These are phyloP conservation scores for Campylomormyrus numenius DNA, from an alignment of 2,113 vertebrate species.

Conservation along the genomic window DNA sequence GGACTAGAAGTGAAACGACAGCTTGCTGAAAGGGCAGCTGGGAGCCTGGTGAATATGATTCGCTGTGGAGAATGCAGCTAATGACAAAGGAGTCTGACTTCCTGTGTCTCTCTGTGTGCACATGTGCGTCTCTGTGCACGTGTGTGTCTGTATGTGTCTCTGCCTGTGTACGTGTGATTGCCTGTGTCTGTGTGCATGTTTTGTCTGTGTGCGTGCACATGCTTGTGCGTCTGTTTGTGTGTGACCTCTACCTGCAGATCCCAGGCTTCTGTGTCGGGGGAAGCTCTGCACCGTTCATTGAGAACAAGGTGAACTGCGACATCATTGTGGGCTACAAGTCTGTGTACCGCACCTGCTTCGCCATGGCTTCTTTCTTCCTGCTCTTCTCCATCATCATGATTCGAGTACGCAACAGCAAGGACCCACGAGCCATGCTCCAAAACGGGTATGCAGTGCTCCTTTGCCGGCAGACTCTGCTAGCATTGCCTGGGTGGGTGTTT, in stretches of 20 bases:
- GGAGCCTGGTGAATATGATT: not conserved
- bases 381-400: conserved; percentile 75
- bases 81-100: not conserved
- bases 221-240: not conserved
- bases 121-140: not conserved
- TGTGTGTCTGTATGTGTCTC: not conserved
- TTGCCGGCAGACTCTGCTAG: not conserved
- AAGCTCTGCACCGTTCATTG: conserved; percentile 10
- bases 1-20: not conserved
- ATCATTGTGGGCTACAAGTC: conserved; percentile 83
- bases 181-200: too few species aligned
- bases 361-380: conserved; percentile 77
- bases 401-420: conserved; percentile 78
- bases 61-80: not conserved
- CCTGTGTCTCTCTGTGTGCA: not conserved
- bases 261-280: conserved; percentile 73
- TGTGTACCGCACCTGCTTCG: conserved; percentile 85
- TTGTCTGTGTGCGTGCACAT: not conserved
- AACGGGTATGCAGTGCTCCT: conserved; percentile 64
- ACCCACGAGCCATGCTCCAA: conserved; percentile 74
- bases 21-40: not conserved
- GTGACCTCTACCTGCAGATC: conserved; percentile 41
- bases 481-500: not conserved
- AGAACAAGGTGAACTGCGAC: conserved; percentile 64
- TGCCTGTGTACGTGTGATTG: not conserved